Evolutionary conservation across 1,140 invertebrate genomes (phyloP), one percentile per base, ranked within the genome.

Genomic region (Anoplophora glabripennis): DNA sequence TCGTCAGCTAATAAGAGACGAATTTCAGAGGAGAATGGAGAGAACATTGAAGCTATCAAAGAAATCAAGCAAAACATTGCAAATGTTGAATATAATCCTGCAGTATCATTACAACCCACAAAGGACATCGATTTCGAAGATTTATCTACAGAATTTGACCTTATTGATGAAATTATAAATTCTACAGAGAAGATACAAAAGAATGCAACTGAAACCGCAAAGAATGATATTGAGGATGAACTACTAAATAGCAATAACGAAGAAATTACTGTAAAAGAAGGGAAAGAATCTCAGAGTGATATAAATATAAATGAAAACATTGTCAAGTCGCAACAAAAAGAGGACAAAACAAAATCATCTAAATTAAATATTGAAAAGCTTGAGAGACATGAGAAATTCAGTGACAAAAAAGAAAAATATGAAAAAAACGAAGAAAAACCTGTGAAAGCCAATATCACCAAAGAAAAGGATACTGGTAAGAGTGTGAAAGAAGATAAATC

Each of bases 131-230:
- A 72, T 35, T 63, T 77, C 21, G 74, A 77, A 61, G 72, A 74
- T 48, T 75, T 77, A 42, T 68, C 72, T 7, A 60, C 68, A 8
- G 77, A 80, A 36, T 79, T 78, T 63, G 70, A 76, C 57, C 64
- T 76, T 46, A 73, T 79, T 48, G 70, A 71, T 58, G 34, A 71
- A 48, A 63, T 69, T 9, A 67, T 69, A 28, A 65, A 70, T 53
- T 57, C 53, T 57, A 57, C 57, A 57, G 66, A 71, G 54, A 65
- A 69, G 56, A 49, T 69, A 21, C 17, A 40, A 11, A 55, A 55
- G 21, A 53, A 38, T 10, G 5, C 10, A 15, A 28, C 11, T 42
- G 51, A 53, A 10, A 9, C 11, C 18, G 51, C 18, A 12, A 42
- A 44, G 15, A 51, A 47, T 58, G 65, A 67, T 36, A 49, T 4